Evolutionary conservation across 2,888 invertebrate species (phyloP).

Genomic region (Cyaniris semiargus): DNA sequence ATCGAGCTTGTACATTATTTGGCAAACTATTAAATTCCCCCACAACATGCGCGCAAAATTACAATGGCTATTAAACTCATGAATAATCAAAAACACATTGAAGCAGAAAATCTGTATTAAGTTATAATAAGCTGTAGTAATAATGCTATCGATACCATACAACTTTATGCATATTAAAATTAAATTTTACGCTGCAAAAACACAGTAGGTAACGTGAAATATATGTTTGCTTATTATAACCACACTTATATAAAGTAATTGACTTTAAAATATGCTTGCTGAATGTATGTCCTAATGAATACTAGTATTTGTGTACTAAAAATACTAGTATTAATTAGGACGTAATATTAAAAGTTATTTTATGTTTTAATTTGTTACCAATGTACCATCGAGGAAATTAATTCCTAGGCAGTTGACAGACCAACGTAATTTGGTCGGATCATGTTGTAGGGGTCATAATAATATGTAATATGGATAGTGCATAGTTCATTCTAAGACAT

Average conservation of each 20-base stretch:
- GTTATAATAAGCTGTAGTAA: conserved; percentile 29
- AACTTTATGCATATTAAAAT: conserved; percentile 28
- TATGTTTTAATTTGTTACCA: no score
- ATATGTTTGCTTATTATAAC: neutral
- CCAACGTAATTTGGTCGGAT: no score
- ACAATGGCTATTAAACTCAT: conserved; percentile 31
- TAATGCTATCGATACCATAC: conserved; percentile 14
- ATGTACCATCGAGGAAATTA: no score
- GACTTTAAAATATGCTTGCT: no score
- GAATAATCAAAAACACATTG: conserved; percentile 30
- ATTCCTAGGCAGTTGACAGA: no score
- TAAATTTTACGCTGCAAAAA: conserved; percentile 28
- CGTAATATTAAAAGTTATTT: no score
- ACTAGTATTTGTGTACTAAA: no score
- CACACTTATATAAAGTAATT: neutral
- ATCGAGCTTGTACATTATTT: conserved; percentile 20
- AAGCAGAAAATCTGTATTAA: conserved; percentile 31
- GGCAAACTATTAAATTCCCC: conserved; percentile 18
- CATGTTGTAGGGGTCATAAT: no score
- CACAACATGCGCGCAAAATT: conserved; percentile 23
- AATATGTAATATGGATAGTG: no score
- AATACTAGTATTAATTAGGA: no score
- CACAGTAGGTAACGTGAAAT: neutral
- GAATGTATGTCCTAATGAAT: no score
- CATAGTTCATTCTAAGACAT: no score